phyloP scores from a whole-genome alignment of 2,888 invertebrate species.

The Andrena haemorrhoa region DNA sequence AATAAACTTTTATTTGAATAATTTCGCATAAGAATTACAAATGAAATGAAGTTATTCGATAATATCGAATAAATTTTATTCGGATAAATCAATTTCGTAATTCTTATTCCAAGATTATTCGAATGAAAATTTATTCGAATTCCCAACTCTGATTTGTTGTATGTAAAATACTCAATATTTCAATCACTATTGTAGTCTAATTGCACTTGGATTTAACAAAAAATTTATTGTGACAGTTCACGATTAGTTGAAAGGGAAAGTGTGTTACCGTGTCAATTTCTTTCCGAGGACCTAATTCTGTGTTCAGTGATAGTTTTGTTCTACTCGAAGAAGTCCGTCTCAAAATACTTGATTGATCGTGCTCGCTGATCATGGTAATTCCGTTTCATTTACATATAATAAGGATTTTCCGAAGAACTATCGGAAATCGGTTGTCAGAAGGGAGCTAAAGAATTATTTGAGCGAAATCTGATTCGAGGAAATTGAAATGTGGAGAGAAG shows the following conservation, averaged over 20 bases:
- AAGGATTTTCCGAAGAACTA: conserved; percentile 15
- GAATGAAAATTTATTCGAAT: no score
- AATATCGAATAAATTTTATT: no score
- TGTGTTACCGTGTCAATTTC: not conserved
- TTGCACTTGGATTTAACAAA: no score
- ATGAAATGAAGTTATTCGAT: no score
- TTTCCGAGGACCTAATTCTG: not conserved
- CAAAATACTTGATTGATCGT: conserved; percentile 11
- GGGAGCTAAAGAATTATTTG: conserved; percentile 39
- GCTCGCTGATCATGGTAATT: conserved; percentile 9
- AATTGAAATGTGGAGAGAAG: conserved; percentile 48
- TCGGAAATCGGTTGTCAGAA: conserved; percentile 18
- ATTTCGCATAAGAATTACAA: no score
- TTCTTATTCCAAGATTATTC: no score
- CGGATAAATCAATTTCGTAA: no score
- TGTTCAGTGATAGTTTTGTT: not conserved
- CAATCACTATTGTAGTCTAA: no score
- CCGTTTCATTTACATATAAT: conserved; percentile 31
- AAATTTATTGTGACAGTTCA: no score
- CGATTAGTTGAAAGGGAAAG: not conserved
- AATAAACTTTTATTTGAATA: no score
- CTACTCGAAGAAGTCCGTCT: not conserved
- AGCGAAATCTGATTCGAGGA: conserved; percentile 29
- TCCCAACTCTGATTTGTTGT: no score
- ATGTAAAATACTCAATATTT: no score